A percentile compares a stretch with the other conserved stretches of the same genome.
Evolutionary conservation across 2,888 invertebrate species (phyloP).

Genomic region (Ecliptopera silaceata): DNA sequence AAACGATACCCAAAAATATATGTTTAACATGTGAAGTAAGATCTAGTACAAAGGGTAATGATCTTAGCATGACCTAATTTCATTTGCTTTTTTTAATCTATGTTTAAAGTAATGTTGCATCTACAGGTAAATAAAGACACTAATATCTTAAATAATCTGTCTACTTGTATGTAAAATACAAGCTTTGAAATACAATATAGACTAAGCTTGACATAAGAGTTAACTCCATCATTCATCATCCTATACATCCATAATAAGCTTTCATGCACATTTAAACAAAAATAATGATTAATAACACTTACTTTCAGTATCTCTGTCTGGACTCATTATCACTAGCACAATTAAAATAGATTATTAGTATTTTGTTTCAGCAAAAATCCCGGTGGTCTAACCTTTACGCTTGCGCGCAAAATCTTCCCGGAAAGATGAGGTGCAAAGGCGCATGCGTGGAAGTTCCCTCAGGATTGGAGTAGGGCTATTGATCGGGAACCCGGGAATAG

Average conservation of each 20-base stretch:
- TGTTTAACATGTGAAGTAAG: too few species aligned
- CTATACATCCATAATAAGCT: too few species aligned
- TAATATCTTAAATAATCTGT: too few species aligned
- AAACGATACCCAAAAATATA: too few species aligned
- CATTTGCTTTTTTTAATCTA: too few species aligned
- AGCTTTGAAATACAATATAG: too few species aligned
- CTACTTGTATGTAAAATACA: too few species aligned
- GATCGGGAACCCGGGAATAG: slow-evolving; percentile 58
- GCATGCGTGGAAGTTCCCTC: slow-evolving; percentile 41
- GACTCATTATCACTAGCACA: slow-evolving; percentile 51
- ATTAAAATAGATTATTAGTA: slow-evolving; percentile 14
- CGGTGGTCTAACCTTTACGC: slow-evolving; percentile 34
- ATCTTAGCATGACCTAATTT: slow-evolving; percentile 7
- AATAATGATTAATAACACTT: slow-evolving; percentile 31
- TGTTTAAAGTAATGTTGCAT: too few species aligned
- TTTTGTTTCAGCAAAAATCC: slow-evolving; percentile 51
- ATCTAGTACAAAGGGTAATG: not conserved
- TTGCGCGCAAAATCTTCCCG: slow-evolving; percentile 33
- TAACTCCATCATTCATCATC: too few species aligned
- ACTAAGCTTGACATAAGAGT: too few species aligned
- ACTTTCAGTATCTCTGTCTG: slow-evolving; percentile 68
- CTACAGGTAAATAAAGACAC: too few species aligned
- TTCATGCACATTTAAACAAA: too few species aligned
- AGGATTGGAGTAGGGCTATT: slow-evolving; percentile 62
- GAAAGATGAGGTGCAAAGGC: slow-evolving; percentile 52